These are phyloP conservation scores for Spialia ferax DNA, from an alignment of 2,888 invertebrate genomes.

Conservation along the genomic window DNA sequence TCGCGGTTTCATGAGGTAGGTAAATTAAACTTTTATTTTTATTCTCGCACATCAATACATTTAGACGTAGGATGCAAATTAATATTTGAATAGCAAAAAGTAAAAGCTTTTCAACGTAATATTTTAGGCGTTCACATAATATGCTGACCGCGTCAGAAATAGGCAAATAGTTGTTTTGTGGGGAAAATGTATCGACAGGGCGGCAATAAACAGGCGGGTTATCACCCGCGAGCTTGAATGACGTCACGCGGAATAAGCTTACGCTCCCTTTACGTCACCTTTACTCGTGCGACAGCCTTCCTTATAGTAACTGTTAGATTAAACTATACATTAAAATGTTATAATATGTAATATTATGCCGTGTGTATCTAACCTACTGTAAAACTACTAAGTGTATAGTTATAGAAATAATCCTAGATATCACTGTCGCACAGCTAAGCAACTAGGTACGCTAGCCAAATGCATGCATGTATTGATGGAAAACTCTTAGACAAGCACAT, in stretches of 20 bases:
- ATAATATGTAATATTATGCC: no score
- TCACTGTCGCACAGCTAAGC: no score
- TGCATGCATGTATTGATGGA: no score
- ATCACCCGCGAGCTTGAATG: slow-evolving; percentile 68
- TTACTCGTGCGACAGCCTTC: slow-evolving; percentile 54
- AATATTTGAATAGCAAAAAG: slow-evolving; percentile 42
- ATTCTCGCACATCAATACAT: slow-evolving; percentile 36
- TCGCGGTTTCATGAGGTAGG: slow-evolving; percentile 40
- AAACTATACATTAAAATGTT: neutral
- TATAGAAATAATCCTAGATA: no score
- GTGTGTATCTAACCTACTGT: no score
- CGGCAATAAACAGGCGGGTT: slow-evolving; percentile 59
- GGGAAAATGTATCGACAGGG: slow-evolving; percentile 39
- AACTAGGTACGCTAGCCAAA: no score
- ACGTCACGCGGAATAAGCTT: slow-evolving; percentile 64
- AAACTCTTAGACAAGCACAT: no score
- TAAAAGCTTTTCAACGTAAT: slow-evolving; percentile 43
- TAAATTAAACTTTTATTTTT: slow-evolving; percentile 43
- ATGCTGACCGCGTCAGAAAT: slow-evolving; percentile 20
- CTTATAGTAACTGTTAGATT: slow-evolving; percentile 7
- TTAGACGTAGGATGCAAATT: slow-evolving; percentile 51
- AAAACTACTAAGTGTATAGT: no score
- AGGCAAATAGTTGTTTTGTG: slow-evolving; percentile 12
- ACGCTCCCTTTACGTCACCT: slow-evolving; percentile 65
- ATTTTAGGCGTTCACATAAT: slow-evolving; percentile 25